phyloP scores from a whole-genome alignment of 2,888 invertebrate species.

The Thysanoteuthis rhombus region DNA sequence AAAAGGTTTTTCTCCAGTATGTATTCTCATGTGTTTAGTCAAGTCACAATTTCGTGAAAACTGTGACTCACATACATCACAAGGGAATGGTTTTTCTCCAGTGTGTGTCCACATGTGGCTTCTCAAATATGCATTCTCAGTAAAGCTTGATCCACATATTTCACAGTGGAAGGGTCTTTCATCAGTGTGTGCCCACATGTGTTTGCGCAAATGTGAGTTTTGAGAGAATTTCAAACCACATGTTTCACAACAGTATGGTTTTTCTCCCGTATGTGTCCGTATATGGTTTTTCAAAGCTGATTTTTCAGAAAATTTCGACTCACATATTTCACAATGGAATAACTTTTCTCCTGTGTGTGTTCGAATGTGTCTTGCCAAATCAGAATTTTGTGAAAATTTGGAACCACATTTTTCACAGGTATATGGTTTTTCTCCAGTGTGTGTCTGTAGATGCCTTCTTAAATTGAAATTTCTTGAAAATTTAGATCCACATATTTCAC shows the following conservation, averaged over 20 bases:
- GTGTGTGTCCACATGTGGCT: slow-evolving; percentile 43
- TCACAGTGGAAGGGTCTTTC: slow-evolving; percentile 39
- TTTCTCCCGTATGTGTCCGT: slow-evolving; percentile 37
- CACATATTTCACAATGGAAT: slow-evolving; percentile 36
- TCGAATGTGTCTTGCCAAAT: background rate
- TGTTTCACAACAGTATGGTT: slow-evolving; percentile 35
- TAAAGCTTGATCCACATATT: slow-evolving; percentile 37
- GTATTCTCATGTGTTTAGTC: slow-evolving; percentile 41
- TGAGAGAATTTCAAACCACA: slow-evolving; percentile 38
- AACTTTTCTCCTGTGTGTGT: background rate
- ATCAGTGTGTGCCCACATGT: slow-evolving; percentile 36
- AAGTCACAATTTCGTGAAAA: slow-evolving; percentile 44
- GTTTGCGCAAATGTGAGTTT: slow-evolving; percentile 36
- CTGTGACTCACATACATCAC: slow-evolving; percentile 43
- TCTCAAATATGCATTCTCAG: slow-evolving; percentile 36
- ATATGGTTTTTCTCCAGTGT: slow-evolving; percentile 17
- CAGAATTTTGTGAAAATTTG: background rate
- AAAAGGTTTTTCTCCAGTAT: slow-evolving; percentile 45
- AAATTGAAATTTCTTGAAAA: background rate
- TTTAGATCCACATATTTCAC: background rate
- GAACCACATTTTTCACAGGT: background rate
- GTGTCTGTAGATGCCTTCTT: background rate
- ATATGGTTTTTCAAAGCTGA: slow-evolving; percentile 37
- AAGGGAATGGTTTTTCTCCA: slow-evolving; percentile 43
- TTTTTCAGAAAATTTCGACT: slow-evolving; percentile 36